phyloP scores from a whole-genome alignment of 2,113 vertebrate genomes.

The Oenanthe oenanthe region DNA sequence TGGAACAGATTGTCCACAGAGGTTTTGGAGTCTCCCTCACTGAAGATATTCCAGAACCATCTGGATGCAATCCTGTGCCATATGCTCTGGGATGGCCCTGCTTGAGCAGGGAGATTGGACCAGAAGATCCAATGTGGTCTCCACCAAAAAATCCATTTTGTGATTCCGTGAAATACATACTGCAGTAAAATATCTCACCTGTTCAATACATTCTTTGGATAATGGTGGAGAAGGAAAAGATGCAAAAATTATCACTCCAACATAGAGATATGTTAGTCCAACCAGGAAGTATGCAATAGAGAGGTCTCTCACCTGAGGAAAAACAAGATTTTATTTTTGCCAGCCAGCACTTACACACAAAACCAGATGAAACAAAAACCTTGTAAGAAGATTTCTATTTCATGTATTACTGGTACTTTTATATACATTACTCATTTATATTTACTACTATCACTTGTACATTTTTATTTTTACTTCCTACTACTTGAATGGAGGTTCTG shows the following conservation, averaged over 20 bases:
- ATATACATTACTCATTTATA: not conserved
- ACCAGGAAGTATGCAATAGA: conserved; percentile 94
- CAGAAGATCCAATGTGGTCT: not conserved
- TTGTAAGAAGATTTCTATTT: not conserved
- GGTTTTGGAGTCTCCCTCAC: not conserved
- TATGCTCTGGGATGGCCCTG: not conserved
- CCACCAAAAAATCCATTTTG: too few species aligned
- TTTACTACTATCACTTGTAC: not conserved
- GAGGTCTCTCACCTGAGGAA: conserved; percentile 89
- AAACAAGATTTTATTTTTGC: not conserved
- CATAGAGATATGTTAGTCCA: conserved; percentile 92
- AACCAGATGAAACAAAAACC: not conserved
- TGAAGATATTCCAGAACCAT: not conserved
- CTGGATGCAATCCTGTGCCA: not conserved
- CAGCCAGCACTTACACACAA: not conserved
- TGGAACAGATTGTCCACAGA: not conserved
- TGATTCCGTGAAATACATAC: not conserved
- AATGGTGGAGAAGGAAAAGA: conserved; percentile 93
- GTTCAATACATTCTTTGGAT: conserved; percentile 92
- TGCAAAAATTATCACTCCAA: conserved; percentile 91
- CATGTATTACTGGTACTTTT: not conserved
- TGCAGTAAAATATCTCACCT: conserved; percentile 75
- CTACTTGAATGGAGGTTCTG: not conserved
- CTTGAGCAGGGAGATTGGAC: not conserved
- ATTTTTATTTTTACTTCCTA: not conserved